Conservation (phyloP, 2,888 invertebrate genomes). For the Rhogogaster chlorosoma region DNA sequence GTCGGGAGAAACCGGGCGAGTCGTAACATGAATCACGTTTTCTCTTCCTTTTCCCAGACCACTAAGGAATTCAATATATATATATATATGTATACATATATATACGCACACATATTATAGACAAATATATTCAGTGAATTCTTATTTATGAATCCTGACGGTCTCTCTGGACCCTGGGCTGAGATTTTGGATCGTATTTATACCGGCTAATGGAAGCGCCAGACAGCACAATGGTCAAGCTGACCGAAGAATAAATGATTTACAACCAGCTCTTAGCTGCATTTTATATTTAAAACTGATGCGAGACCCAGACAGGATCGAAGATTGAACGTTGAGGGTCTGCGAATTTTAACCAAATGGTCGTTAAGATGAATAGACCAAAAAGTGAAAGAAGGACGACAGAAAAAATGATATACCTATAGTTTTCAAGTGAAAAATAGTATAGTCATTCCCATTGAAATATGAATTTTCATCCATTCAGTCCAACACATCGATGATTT, state of each 20-base stretch:
- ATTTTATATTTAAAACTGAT: constrained; percentile 42
- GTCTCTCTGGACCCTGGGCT: not conserved
- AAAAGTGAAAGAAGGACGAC: not conserved
- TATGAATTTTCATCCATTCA: not conserved
- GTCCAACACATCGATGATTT: not conserved
- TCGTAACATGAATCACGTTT: constrained; percentile 38
- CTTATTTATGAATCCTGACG: constrained; percentile 39
- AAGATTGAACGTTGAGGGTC: not conserved
- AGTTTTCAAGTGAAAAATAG: not conserved
- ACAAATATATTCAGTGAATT: constrained; percentile 45
- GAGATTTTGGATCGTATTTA: constrained; percentile 39
- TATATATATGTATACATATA: not conserved
- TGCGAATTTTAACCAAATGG: not conserved
- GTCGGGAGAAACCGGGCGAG: not conserved
- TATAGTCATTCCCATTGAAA: not conserved
- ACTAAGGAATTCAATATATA: constrained; percentile 7
- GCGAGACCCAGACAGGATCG: not conserved
- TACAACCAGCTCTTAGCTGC: constrained; percentile 34
- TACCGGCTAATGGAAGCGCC: constrained; percentile 41
- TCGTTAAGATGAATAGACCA: not conserved
- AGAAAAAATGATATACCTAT: not conserved
- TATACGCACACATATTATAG: not conserved
- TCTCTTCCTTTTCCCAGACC: constrained; percentile 16
- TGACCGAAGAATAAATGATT: constrained; percentile 46
- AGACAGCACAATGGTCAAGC: constrained; percentile 48